phyloP scores from a whole-genome alignment of 2,113 vertebrate species.

The Budorcas taxicolor region DNA sequence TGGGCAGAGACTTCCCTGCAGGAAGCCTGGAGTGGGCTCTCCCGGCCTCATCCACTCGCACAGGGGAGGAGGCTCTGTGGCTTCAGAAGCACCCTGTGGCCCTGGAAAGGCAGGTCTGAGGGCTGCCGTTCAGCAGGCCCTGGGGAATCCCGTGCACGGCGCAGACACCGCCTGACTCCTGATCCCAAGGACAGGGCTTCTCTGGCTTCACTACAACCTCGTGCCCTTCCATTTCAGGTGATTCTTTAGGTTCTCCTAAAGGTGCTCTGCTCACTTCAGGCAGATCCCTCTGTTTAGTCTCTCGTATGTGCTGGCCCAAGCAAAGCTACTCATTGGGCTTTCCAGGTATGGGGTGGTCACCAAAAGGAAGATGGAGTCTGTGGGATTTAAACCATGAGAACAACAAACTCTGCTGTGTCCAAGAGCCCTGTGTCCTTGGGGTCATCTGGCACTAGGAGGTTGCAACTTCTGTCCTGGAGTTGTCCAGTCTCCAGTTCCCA shows the following conservation, averaged over 20 bases:
- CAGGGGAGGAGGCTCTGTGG: background rate
- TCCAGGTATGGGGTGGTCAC: background rate
- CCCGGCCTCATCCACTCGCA: background rate
- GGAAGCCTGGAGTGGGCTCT: background rate
- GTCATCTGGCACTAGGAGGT: background rate
- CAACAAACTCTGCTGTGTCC: background rate
- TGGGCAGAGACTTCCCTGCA: background rate
- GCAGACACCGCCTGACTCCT: background rate
- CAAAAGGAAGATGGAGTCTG: background rate
- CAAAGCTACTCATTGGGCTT: background rate
- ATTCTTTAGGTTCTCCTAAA: background rate
- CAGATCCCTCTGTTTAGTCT: background rate
- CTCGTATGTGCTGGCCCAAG: background rate
- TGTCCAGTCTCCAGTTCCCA: background rate
- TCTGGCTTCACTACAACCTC: background rate
- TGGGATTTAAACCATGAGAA: background rate
- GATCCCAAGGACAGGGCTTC: background rate
- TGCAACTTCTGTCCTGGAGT: background rate
- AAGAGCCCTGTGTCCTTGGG: background rate
- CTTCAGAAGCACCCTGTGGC: background rate
- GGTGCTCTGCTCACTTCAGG: background rate
- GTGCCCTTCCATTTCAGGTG: background rate
- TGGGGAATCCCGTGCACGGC: rapidly evolving
- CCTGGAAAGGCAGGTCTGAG: background rate
- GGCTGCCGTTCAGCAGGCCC: background rate